Percentiles rank a stretch among this genome's conserved stretches.
These are phyloP conservation scores for Chiroxiphia lanceolata DNA, from an alignment of 2,797 vertebrate species.

Conservation along the genomic window DNA sequence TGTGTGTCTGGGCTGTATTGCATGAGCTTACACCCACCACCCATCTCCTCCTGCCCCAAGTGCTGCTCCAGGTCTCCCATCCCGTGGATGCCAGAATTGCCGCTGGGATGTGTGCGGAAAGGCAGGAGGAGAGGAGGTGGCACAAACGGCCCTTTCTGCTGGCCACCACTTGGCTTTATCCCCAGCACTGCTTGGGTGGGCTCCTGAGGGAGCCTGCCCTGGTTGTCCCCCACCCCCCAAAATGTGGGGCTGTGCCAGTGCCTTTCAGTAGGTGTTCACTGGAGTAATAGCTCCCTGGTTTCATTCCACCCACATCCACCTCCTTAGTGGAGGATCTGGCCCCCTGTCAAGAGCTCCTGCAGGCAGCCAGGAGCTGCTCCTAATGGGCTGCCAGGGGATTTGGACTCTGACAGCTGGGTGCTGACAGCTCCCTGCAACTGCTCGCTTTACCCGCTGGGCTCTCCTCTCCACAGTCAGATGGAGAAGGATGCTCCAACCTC, in stretches of 20 bases:
- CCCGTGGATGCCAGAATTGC: rapidly evolving
- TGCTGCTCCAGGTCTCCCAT: not conserved
- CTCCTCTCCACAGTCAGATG: not conserved
- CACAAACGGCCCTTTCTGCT: not conserved
- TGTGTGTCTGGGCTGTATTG: not conserved
- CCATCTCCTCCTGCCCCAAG: not conserved
- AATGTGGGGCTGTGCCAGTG: not conserved
- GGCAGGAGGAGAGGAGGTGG: not conserved
- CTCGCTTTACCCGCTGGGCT: not conserved
- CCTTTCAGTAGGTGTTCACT: rapidly evolving
- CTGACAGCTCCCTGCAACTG: not conserved
- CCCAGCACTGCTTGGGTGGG: not conserved
- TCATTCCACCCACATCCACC: not conserved
- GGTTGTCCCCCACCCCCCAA: too few relatives aligned
- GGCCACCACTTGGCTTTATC: not conserved
- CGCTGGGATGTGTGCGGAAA: not conserved
- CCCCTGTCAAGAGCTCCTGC: constrained; percentile 40
- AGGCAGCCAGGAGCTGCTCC: constrained; percentile 47
- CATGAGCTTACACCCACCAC: not conserved
- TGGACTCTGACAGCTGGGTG: constrained; percentile 19
- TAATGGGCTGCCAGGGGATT: constrained; percentile 44
- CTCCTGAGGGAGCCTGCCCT: not conserved
- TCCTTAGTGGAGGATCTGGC: constrained; percentile 6
- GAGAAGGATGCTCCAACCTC: not conserved
- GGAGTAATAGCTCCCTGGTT: not conserved